Evolutionary conservation across 92 coral and sea anemone genomes (phyloP).

Genomic region (Nematostella vectensis): DNA sequence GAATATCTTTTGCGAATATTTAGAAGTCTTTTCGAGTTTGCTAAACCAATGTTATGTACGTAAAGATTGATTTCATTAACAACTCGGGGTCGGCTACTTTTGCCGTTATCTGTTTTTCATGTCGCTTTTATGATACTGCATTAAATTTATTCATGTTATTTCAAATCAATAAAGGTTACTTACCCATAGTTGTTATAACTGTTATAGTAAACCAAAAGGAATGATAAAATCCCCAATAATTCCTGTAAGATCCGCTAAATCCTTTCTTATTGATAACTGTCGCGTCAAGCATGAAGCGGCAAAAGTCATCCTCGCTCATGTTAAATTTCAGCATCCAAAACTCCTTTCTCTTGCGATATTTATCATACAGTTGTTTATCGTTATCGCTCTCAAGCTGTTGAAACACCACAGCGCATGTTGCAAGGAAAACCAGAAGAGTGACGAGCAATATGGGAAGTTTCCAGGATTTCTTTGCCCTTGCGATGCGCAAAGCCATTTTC

Average conservation of each 20-base stretch:
- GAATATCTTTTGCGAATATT: too few relatives aligned
- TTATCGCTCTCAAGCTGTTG: conserved; percentile 39
- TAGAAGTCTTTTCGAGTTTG: too few relatives aligned
- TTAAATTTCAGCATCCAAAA: conserved; percentile 36
- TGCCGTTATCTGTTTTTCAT: too few relatives aligned
- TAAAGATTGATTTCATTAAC: too few relatives aligned
- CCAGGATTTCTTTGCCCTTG: conserved; percentile 21
- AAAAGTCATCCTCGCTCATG: conserved; percentile 53
- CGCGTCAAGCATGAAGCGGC: conserved; percentile 28
- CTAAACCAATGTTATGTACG: too few relatives aligned
- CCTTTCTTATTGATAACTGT: conserved; percentile 48
- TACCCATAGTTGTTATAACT: conserved; percentile 78
- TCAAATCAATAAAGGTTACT: too few relatives aligned
- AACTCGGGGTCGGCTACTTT: too few relatives aligned
- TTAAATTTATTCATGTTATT: too few relatives aligned
- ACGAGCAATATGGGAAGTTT: conserved; percentile 35
- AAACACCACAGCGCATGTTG: conserved; percentile 53
- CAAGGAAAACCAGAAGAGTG: conserved; percentile 31
- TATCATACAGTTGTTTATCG: conserved; percentile 30
- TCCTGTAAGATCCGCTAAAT: conserved; percentile 20
- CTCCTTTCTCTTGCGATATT: conserved; percentile 26
- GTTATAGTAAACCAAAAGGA: conserved; percentile 84
- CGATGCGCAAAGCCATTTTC: conserved; percentile 12
- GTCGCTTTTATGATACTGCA: too few relatives aligned
- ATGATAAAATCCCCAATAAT: conserved; percentile 79